Percentiles rank a stretch among this genome's conserved stretches.
These are phyloP conservation scores for Scopus umbretta DNA, from an alignment of 2,113 vertebrate genomes.

Conservation along the genomic window DNA sequence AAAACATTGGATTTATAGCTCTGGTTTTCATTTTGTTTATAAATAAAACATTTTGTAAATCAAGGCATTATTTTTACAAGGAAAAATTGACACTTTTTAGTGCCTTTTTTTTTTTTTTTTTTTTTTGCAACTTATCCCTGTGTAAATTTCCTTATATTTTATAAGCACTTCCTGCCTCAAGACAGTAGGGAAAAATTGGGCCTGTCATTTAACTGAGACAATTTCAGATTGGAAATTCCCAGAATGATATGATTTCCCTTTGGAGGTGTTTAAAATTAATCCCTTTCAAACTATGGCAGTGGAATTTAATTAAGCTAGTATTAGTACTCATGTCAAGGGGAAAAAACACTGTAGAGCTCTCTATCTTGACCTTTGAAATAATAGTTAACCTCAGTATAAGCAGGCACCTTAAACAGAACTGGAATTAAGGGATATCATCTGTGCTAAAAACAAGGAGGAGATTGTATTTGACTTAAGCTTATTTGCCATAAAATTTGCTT, in stretches of 20 bases:
- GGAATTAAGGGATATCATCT: neutral
- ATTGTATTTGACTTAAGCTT: neutral
- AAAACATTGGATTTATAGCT: neutral
- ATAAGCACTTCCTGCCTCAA: neutral
- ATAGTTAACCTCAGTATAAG: neutral
- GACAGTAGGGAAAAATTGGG: neutral
- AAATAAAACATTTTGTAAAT: neutral
- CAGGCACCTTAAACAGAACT: neutral
- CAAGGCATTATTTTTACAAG: neutral
- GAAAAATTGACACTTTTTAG: neutral
- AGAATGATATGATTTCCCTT: neutral
- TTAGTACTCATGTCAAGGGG: neutral
- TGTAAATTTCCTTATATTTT: neutral
- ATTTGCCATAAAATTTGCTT: constrained; percentile 3
- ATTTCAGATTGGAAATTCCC: neutral
- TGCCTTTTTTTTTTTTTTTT: neutral
- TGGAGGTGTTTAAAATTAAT: neutral
- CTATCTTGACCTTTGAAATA: neutral
- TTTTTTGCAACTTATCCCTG: neutral
- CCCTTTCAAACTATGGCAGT: neutral
- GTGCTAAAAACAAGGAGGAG: neutral
- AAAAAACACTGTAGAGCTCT: neutral
- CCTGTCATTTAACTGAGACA: neutral
- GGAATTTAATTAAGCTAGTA: constrained; percentile 20
- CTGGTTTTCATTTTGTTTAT: neutral